These are phyloP conservation scores for Oligia fasciuncula DNA, from an alignment of 2,888 invertebrate species.

Conservation along the genomic window DNA sequence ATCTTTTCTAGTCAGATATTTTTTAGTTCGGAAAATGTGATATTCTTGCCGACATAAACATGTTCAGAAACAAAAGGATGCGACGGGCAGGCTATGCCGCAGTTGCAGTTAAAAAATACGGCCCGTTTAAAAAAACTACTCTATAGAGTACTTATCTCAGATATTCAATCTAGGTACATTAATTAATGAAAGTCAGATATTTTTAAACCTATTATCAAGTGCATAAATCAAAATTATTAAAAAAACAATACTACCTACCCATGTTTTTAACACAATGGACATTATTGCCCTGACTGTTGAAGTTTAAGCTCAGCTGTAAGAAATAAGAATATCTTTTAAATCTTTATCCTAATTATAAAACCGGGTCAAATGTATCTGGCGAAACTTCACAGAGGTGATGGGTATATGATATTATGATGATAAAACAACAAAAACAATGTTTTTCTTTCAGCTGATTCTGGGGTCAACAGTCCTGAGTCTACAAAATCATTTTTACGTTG, in stretches of 20 bases:
- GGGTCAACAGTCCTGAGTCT: no score
- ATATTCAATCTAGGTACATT: neutral
- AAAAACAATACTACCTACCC: neutral
- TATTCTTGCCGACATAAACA: neutral
- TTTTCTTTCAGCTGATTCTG: neutral
- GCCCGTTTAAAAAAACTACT: neutral
- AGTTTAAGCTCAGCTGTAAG: neutral
- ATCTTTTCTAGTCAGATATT: neutral
- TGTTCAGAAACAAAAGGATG: neutral
- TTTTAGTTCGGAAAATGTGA: neutral
- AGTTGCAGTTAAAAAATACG: neutral
- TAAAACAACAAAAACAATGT: neutral
- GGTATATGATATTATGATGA: neutral
- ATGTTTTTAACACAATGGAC: neutral
- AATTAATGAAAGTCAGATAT: neutral
- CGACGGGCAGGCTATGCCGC: no score
- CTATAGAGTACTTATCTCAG: neutral
- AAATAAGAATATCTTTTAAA: neutral
- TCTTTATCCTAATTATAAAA: neutral
- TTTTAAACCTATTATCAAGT: neutral
- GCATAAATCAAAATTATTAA: neutral
- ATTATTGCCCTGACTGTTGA: neutral
- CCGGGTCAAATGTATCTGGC: neutral
- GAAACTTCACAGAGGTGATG: constrained; percentile 1
- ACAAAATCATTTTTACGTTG: neutral